These are phyloP conservation scores for Aphis gossypii DNA, from an alignment of 1,140 invertebrate species.

Conservation along the genomic window DNA sequence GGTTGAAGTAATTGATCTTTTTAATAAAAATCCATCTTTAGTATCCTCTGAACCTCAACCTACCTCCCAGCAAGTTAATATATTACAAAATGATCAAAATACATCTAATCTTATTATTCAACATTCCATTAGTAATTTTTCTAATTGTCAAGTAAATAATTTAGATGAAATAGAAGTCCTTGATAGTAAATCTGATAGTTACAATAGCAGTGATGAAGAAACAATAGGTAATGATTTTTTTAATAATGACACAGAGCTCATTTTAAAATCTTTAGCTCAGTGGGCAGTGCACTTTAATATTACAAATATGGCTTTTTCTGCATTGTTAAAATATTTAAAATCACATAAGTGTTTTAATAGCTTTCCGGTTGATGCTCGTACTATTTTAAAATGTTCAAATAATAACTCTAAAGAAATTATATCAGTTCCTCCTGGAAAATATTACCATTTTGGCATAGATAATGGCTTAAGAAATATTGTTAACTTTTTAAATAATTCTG, in stretches of 20 bases:
- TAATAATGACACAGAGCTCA: neutral
- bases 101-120: neutral
- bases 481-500: neutral
- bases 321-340: neutral
- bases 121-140: neutral
- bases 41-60: neutral
- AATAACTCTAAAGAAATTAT: neutral
- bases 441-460: neutral
- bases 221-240: neutral
- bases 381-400: neutral
- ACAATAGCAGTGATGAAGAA: neutral
- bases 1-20: neutral
- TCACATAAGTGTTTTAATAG: neutral
- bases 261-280: neutral
- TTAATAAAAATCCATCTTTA: neutral
- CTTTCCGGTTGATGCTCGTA: neutral
- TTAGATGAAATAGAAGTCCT: neutral
- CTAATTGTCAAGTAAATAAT: neutral
- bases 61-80: neutral
- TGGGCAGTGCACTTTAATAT: neutral
- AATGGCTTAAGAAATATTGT: neutral
- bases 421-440: neutral
- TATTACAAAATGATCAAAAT: neutral
- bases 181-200: neutral
- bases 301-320: neutral